phyloP scores from a whole-genome alignment of 2,113 vertebrate genomes.

The Cathartes aura region DNA sequence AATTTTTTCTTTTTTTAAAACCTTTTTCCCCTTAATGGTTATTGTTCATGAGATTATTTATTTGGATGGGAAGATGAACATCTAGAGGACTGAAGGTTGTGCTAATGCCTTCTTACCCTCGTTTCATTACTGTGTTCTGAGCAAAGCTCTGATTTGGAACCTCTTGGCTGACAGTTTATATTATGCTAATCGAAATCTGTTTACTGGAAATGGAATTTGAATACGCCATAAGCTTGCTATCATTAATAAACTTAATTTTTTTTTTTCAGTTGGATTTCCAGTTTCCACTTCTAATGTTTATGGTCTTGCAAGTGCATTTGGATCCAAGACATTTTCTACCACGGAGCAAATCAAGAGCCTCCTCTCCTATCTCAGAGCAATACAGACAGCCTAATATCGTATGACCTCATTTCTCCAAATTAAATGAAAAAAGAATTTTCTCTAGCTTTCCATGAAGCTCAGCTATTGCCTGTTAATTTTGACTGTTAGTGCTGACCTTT shows the following conservation, averaged over 20 bases:
- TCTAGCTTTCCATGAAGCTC: conserved; percentile 76
- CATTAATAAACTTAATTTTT: conserved; percentile 45
- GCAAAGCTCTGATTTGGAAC: conserved; percentile 28
- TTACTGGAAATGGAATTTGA: conserved; percentile 27
- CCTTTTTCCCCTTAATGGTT: not conserved
- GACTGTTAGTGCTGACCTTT: conserved; percentile 46
- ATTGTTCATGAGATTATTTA: conserved; percentile 12
- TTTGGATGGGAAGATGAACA: conserved; percentile 22
- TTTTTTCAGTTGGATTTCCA: conserved; percentile 63
- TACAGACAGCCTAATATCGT: conserved; percentile 45
- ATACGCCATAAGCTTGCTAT: not conserved
- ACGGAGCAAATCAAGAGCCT: conserved; percentile 35
- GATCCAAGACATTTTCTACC: conserved; percentile 26
- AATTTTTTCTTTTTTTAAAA: not conserved
- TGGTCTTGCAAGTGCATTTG: conserved; percentile 28
- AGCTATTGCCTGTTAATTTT: conserved; percentile 69
- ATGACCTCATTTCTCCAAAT: conserved; percentile 68
- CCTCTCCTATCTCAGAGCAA: not conserved
- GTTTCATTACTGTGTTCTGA: not conserved
- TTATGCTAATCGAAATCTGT: conserved; percentile 9
- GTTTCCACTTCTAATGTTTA: conserved; percentile 19
- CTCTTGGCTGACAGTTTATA: not conserved
- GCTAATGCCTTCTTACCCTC: conserved; percentile 25
- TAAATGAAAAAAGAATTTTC: conserved; percentile 57
- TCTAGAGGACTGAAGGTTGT: not conserved